A percentile compares a stretch with the other conserved stretches of the same genome.
These are phyloP conservation scores for Tyria jacobaeae DNA, from an alignment of 2,888 invertebrate species.

Conservation along the genomic window DNA sequence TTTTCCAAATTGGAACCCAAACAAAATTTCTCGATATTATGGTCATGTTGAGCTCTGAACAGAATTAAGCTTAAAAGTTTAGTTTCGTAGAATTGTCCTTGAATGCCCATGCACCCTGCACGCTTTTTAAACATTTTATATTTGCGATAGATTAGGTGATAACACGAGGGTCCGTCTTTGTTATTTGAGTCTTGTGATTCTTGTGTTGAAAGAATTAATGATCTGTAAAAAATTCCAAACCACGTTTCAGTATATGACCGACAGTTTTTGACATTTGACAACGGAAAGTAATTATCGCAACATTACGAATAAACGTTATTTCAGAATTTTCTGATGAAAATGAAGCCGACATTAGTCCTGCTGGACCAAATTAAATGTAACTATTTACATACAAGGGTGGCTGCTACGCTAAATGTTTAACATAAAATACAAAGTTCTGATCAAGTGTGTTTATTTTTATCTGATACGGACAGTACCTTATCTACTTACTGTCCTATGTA, in stretches of 20 bases:
- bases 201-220: constrained; percentile 9
- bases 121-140: constrained; percentile 25
- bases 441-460: background rate
- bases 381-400: no score
- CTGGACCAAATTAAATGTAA: no score
- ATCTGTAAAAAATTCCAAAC: constrained; percentile 3
- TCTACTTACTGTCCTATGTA: background rate
- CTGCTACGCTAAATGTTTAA: background rate
- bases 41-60: constrained; percentile 31
- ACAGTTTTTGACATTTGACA: background rate
- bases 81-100: constrained; percentile 41
- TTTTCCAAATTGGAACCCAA: constrained; percentile 36
- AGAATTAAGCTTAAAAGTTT: constrained; percentile 39
- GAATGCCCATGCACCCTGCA: constrained; percentile 23
- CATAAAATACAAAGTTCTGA: background rate
- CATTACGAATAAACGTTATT: no score
- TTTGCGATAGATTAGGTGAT: background rate
- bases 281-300: no score
- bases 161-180: constrained; percentile 1
- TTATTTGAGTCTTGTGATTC: background rate
- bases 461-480: background rate
- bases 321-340: no score
- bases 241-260: background rate
- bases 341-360: no score
- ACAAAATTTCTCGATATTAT: constrained; percentile 29